Conservation (phyloP, 2,888 invertebrate genomes). For the Choristoneura rosaceana region DNA sequence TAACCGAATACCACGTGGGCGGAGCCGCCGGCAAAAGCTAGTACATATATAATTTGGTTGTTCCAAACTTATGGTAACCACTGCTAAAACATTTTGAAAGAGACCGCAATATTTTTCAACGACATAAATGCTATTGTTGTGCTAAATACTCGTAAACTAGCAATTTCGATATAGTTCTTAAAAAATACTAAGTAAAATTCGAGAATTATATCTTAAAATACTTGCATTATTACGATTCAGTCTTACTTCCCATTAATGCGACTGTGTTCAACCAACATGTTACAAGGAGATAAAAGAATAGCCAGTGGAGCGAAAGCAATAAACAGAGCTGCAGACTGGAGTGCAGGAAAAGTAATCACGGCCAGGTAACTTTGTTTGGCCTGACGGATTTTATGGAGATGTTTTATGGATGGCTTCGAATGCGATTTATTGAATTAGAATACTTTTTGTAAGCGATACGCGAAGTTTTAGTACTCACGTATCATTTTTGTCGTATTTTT, state of each 20-base stretch:
- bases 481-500: no score
- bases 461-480: not conserved
- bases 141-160: no score
- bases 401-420: slow-evolving; percentile 26
- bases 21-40: no score
- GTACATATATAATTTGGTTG: no score
- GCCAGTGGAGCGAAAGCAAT: slow-evolving; percentile 55
- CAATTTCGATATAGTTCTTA: not conserved
- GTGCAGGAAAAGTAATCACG: slow-evolving; percentile 69
- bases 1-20: no score
- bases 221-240: not conserved
- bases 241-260: slow-evolving; percentile 5
- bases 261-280: slow-evolving; percentile 25
- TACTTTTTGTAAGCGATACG: not conserved
- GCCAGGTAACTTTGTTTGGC: slow-evolving; percentile 65
- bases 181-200: not conserved
- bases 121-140: no score
- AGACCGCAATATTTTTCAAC: no score
- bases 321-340: slow-evolving; percentile 52
- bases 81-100: no score
- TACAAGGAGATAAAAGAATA: slow-evolving; percentile 42
- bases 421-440: slow-evolving; percentile 15
- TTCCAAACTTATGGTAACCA: no score
- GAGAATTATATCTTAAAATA: not conserved
- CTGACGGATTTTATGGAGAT: slow-evolving; percentile 30